Conservation (phyloP, 2,888 invertebrate genomes). For the Epistrophella euchroma region DNA sequence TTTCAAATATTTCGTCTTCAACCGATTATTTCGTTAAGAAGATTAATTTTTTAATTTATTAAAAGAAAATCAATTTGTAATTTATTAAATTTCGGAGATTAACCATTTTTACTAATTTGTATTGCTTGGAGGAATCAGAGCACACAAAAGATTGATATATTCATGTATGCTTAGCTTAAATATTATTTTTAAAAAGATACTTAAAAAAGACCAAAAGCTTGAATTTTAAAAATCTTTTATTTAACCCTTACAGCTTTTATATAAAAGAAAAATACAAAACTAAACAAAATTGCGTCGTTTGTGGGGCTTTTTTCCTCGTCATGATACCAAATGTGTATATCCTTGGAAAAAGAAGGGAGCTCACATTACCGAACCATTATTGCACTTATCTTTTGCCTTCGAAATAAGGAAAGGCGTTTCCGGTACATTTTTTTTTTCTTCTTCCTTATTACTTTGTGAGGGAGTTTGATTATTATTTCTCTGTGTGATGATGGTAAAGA, state of each 20-base stretch:
- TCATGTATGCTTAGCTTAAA: no score
- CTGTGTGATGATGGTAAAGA: constrained; percentile 54
- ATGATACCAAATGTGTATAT: constrained; percentile 60
- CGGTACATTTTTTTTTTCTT: constrained; percentile 70
- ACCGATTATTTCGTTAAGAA: no score
- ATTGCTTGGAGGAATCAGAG: no score
- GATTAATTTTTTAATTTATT: no score
- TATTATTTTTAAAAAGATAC: no score
- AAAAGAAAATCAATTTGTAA: no score
- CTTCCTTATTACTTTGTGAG: constrained; percentile 43
- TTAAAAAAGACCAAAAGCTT: not conserved
- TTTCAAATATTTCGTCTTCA: no score
- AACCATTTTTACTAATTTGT: no score
- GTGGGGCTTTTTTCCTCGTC: constrained; percentile 7
- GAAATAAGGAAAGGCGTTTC: constrained; percentile 76
- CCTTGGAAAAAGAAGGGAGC: constrained; percentile 59
- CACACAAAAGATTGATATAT: no score
- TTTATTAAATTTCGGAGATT: no score
- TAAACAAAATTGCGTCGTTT: constrained; percentile 53
- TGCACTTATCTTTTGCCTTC: constrained; percentile 76
- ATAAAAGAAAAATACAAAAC: constrained; percentile 13
- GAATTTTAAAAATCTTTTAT: not conserved
- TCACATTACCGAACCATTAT: constrained; percentile 76
- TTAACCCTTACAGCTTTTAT: not conserved
- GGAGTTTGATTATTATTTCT: constrained; percentile 63